A percentile compares a stretch with the other conserved stretches of the same genome.
Conservation (phyloP, 2,888 invertebrate species). For the Catocala sponsa region DNA sequence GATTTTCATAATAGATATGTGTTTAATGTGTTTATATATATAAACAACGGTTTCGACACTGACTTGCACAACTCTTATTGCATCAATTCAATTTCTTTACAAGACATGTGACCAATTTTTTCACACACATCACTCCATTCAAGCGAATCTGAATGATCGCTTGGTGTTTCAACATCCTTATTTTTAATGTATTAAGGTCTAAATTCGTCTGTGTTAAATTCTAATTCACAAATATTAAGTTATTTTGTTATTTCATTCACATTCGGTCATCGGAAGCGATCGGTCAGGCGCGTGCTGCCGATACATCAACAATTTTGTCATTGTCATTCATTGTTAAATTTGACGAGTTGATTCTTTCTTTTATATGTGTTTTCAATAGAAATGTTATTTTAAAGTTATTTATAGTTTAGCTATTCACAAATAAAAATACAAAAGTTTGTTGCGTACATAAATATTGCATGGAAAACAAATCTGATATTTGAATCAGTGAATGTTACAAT, state of each 20-base stretch:
- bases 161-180: slow-evolving; percentile 20
- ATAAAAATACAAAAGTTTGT: no score
- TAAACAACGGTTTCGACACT: not conserved
- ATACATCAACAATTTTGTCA: slow-evolving; percentile 71
- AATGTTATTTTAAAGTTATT: not conserved
- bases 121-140: slow-evolving; percentile 41
- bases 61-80: slow-evolving; percentile 15
- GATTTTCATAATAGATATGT: no score
- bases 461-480: no score
- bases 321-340: slow-evolving; percentile 48
- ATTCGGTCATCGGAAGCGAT: slow-evolving; percentile 68
- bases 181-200: slow-evolving; percentile 11
- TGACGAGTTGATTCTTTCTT: slow-evolving; percentile 30
- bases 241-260: slow-evolving; percentile 55
- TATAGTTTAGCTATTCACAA: no score
- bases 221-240: slow-evolving; percentile 49
- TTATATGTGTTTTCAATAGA: slow-evolving; percentile 14
- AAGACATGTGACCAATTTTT: slow-evolving; percentile 32
- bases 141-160: slow-evolving; percentile 43
- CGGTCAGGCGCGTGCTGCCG: slow-evolving; percentile 71
- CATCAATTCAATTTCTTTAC: slow-evolving; percentile 25
- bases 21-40: not conserved
- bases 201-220: slow-evolving; percentile 8
- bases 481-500: no score
- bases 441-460: no score